phyloP scores from a whole-genome alignment of 2,113 vertebrate genomes.

The Psophia crepitans region DNA sequence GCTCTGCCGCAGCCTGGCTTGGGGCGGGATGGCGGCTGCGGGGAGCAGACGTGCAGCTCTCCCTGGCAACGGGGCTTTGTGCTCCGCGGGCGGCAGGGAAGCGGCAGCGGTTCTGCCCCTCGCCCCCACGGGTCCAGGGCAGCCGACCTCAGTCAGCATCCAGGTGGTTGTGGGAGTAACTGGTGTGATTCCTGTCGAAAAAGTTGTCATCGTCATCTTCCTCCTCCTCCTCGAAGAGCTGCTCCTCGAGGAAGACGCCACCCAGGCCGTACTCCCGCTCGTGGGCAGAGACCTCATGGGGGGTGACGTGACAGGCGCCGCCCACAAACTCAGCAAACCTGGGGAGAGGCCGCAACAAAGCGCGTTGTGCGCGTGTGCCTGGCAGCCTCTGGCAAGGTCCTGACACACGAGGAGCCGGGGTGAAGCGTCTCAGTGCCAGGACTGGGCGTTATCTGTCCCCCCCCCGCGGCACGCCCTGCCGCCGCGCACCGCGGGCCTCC shows the following conservation, averaged over 20 bases:
- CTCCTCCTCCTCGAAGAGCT: constrained; percentile 81
- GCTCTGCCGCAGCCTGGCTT: neutral
- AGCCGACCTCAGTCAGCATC: neutral
- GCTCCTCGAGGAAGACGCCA: constrained; percentile 77
- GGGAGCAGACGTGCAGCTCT: neutral
- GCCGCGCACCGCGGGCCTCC: rapidly evolving
- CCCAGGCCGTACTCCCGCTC: constrained; percentile 86
- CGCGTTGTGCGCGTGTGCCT: rapidly evolving
- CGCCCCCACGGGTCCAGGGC: rapidly evolving
- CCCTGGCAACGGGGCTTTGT: rapidly evolving
- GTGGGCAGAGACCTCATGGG: constrained; percentile 84
- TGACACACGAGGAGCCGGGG: rapidly evolving
- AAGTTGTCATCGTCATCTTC: constrained; percentile 36
- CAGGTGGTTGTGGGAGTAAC: neutral
- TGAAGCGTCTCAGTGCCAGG: rapidly evolving
- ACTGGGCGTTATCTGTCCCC: rapidly evolving
- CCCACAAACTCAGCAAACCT: constrained; percentile 96
- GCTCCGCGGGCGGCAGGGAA: rapidly evolving
- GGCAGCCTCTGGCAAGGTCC: rapidly evolving
- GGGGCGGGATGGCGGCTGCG: rapidly evolving
- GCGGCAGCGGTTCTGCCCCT: neutral
- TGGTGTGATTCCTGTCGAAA: neutral
- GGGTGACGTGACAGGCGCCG: constrained; percentile 85
- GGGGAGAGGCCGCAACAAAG: neutral
- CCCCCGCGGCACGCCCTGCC: rapidly evolving